Evolutionary conservation across 2,888 invertebrate species (phyloP).

Genomic region (Troides aeacus): DNA sequence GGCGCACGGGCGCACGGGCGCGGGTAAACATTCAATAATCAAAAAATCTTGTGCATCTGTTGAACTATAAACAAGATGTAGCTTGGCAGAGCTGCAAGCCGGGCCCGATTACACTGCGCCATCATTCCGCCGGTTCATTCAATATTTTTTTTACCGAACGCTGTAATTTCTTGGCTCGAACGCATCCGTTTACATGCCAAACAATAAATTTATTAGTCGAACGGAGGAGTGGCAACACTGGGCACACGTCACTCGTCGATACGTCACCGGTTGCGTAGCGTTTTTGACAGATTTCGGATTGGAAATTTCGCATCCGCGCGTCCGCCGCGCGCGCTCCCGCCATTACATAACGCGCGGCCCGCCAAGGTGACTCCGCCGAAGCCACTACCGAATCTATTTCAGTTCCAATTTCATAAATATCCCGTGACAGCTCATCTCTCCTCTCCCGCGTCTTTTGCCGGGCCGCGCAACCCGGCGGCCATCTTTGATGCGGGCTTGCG

Average conservation of each 20-base stretch:
- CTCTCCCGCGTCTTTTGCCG: constrained; percentile 72
- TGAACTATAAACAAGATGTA: constrained; percentile 66
- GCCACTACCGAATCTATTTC: constrained; percentile 77
- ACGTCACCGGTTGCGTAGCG: constrained; percentile 71
- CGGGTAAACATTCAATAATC: constrained; percentile 54
- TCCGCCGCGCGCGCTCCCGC: constrained; percentile 57
- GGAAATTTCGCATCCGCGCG: constrained; percentile 50
- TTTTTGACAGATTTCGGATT: constrained; percentile 62
- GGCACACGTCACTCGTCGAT: constrained; percentile 64
- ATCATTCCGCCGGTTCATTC: constrained; percentile 76
- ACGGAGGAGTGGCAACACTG: constrained; percentile 77
- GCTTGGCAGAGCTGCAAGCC: constrained; percentile 71
- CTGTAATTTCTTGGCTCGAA: constrained; percentile 80
- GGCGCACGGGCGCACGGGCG: constrained; percentile 35
- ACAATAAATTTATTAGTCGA: constrained; percentile 79
- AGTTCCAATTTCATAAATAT: constrained; percentile 79
- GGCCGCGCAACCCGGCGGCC: constrained; percentile 56
- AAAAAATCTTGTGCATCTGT: constrained; percentile 60
- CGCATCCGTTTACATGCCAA: constrained; percentile 80
- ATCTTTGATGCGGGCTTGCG: constrained; percentile 65
- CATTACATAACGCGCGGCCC: constrained; percentile 66
- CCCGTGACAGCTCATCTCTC: constrained; percentile 77
- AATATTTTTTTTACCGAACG: constrained; percentile 76
- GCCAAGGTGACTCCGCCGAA: constrained; percentile 77
- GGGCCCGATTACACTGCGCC: constrained; percentile 70